phyloP scores from a whole-genome alignment of 1,140 invertebrate genomes.

The Drosophila burlai region DNA sequence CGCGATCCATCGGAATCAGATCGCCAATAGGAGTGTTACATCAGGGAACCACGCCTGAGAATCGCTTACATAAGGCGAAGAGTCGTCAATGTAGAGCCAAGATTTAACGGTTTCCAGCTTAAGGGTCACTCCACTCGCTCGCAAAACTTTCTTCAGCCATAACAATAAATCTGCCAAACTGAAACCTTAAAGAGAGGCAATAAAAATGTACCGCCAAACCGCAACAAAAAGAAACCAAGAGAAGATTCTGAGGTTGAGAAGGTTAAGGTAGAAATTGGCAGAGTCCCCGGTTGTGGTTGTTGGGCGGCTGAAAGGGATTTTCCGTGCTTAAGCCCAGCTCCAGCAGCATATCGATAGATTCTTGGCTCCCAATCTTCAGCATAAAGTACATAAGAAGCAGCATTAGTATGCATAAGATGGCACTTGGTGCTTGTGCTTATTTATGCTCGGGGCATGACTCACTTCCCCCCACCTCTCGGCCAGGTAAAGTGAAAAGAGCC shows the following conservation, averaged over 20 bases:
- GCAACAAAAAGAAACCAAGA: slow-evolving; percentile 17
- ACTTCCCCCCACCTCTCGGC: slow-evolving; percentile 9
- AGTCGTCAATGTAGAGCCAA: slow-evolving; percentile 4
- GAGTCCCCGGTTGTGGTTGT: slow-evolving; percentile 12
- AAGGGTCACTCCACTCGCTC: slow-evolving; percentile 41
- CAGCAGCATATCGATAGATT: slow-evolving; percentile 13
- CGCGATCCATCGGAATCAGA: neutral
- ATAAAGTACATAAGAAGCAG: slow-evolving; percentile 12
- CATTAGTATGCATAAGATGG: slow-evolving; percentile 38
- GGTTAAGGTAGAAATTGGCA: slow-evolving; percentile 49
- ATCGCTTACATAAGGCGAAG: slow-evolving; percentile 15
- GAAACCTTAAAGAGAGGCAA: slow-evolving; percentile 6
- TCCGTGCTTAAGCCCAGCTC: neutral
- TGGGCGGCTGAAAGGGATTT: slow-evolving; percentile 3
- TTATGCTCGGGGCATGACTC: slow-evolving; percentile 36
- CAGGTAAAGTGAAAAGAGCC: slow-evolving; percentile 58
- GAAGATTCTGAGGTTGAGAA: slow-evolving; percentile 38
- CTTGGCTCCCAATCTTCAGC: slow-evolving; percentile 21
- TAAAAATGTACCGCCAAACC: slow-evolving; percentile 23
- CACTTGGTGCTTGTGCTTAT: slow-evolving; percentile 8
- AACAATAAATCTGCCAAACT: slow-evolving; percentile 35
- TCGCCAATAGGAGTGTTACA: slow-evolving; percentile 15
- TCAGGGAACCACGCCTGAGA: slow-evolving; percentile 1
- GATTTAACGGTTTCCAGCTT: slow-evolving; percentile 28
- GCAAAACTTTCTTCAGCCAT: slow-evolving; percentile 35